phyloP scores from a whole-genome alignment of 2,113 vertebrate species.

The Pangasianodon hypophthalmus region DNA sequence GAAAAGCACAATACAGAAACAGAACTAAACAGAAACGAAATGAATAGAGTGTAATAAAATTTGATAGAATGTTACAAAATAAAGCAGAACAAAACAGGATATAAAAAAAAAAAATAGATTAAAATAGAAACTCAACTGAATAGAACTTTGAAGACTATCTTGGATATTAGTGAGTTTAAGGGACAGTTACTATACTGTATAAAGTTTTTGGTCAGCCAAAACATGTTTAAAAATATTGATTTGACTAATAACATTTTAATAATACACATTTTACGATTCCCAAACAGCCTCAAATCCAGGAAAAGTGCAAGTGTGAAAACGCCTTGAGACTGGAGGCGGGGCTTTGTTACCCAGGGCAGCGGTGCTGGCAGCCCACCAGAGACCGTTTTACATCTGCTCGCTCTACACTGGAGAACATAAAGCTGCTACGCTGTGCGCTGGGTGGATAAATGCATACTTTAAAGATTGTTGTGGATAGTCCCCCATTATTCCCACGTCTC shows the following conservation, averaged over 20 bases:
- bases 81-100: neutral
- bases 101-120: no score
- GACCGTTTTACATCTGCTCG: neutral
- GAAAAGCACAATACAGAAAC: no score
- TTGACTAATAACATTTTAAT: no score
- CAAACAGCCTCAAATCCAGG: neutral
- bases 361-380: neutral
- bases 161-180: no score
- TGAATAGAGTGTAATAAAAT: neutral
- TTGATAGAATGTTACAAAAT: no score
- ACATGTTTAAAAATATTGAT: no score
- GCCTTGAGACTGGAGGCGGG: neutral
- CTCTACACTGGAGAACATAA: neutral
- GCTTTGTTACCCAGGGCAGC: neutral
- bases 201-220: no score
- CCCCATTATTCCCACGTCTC: neutral
- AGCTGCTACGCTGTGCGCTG: neutral
- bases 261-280: neutral
- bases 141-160: no score
- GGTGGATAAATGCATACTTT: neutral
- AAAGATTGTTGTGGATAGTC: neutral
- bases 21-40: neutral
- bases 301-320: neutral
- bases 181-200: no score
- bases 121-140: no score